phyloP scores from a whole-genome alignment of 2,797 vertebrate genomes.

The Onychomys torridus region DNA sequence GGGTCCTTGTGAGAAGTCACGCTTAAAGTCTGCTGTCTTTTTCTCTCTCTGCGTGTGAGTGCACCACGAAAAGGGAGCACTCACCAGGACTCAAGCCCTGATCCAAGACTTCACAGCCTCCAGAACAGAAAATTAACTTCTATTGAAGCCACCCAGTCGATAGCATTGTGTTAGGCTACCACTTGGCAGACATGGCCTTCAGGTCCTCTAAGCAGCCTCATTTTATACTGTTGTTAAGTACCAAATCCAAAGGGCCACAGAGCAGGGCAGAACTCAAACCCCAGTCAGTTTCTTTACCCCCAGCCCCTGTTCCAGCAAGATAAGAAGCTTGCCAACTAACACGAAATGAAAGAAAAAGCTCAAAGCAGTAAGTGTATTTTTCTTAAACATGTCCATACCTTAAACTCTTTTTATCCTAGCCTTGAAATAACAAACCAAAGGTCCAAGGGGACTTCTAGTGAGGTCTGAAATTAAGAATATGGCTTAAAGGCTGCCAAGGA shows the following conservation, averaged over 20 bases:
- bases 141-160: background rate
- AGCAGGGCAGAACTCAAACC: conserved; percentile 35
- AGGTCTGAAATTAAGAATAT: conserved; percentile 66
- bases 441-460: conserved; percentile 55
- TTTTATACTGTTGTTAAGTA: conserved; percentile 6
- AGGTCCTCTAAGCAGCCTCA: background rate
- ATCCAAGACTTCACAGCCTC: background rate
- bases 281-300: background rate
- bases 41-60: background rate
- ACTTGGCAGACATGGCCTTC: background rate
- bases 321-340: conserved; percentile 53
- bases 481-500: conserved; percentile 26
- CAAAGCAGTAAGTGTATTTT: conserved; percentile 60
- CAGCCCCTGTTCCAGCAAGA: background rate
- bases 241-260: conserved; percentile 2
- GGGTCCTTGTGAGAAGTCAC: background rate
- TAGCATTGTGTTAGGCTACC: background rate
- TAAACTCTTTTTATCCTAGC: conserved; percentile 56
- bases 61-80: background rate
- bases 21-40: background rate
- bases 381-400: conserved; percentile 62
- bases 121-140: background rate
- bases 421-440: conserved; percentile 65
- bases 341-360: conserved; percentile 62
- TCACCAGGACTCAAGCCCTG: background rate